Base-by-base conservation (phyloP, 2,797 vertebrate species). In the Protonibea diacanthus region DNA sequence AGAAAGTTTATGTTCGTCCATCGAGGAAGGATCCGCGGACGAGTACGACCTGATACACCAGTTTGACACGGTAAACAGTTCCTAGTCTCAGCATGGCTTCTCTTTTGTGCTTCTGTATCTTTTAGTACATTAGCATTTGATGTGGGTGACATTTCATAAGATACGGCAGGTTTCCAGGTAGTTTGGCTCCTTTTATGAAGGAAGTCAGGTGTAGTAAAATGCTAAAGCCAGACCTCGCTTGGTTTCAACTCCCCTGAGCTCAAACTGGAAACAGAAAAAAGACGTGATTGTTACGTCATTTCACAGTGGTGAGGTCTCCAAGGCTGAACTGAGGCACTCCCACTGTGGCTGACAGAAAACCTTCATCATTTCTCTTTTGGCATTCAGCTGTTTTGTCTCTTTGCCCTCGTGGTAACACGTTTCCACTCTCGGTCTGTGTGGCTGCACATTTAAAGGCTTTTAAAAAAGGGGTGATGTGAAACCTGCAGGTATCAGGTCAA, bases 391-490 rank as follows among this genome's bases (percentile, higher is more conserved):
- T 29, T 29, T 8, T 61, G 42, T 6, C 10, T 23, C n/a, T 58
- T 63, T 59, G 47, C 15, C 53, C 40, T 33, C 23, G 40, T 13
- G n/a, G 52, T 12, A 17, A 20, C 11, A 23, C 40, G 11, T 49
- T 25, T n/a, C n/a, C n/a, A n/a, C n/a, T n/a, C n/a, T n/a, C n/a
- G n/a, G n/a, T n/a, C n/a, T 40, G 42, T 29, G 29, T 29, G 29
- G 1, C 25, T 13, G 2, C 38, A 60, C 3, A 61, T 56, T 58
- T 75, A 13, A 3, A 18, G 14, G 29, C 15, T 25, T 0, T 5
- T 3, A 27, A 4, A 29, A 29, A 51, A 33, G 49, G 13, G 13
- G 17, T 17, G 67, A 75, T 27, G 75, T 62, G 75, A 27, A 81
- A 62, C 3, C n/a, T 0, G 3, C 63, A 63, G 57, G 21, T 48